A percentile compares a stretch with the other conserved stretches of the same genome.
Evolutionary conservation across 1,140 invertebrate species (phyloP).

Genomic region (Lerema accius): DNA sequence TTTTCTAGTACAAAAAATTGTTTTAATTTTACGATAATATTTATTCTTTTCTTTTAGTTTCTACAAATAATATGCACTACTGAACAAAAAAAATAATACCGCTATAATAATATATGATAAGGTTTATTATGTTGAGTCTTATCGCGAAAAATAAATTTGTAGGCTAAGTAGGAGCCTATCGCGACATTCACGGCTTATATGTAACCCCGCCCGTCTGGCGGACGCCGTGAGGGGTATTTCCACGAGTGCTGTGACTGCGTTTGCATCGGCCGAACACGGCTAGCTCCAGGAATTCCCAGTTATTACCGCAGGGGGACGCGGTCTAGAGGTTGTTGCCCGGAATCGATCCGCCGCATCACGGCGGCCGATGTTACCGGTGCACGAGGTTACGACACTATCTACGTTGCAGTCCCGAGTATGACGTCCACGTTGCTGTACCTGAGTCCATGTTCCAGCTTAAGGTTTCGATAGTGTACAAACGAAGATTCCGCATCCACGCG

Average conservation of each 20-base stretch:
- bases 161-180: no score
- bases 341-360: conserved; percentile 70
- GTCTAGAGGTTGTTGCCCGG: conserved; percentile 74
- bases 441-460: background rate
- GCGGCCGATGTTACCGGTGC: conserved; percentile 61
- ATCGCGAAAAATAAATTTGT: no score
- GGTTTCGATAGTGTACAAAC: background rate
- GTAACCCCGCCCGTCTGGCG: conserved; percentile 45
- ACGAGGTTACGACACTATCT: conserved; percentile 67
- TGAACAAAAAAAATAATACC: no score
- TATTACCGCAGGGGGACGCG: conserved; percentile 72
- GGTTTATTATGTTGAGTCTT: no score
- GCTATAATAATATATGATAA: no score
- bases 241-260: conserved; percentile 47
- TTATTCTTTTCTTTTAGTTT: no score
- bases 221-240: conserved; percentile 67
- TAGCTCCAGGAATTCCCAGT: conserved; percentile 76
- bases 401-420: conserved; percentile 50
- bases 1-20: background rate
- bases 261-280: conserved; percentile 50
- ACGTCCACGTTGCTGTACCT: conserved; percentile 1
- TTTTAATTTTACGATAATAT: no score
- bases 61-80: no score
- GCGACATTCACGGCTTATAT: background rate
- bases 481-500: background rate